These are phyloP conservation scores for Spea hammondii DNA, from an alignment of 2,797 vertebrate species.

Conservation along the genomic window DNA sequence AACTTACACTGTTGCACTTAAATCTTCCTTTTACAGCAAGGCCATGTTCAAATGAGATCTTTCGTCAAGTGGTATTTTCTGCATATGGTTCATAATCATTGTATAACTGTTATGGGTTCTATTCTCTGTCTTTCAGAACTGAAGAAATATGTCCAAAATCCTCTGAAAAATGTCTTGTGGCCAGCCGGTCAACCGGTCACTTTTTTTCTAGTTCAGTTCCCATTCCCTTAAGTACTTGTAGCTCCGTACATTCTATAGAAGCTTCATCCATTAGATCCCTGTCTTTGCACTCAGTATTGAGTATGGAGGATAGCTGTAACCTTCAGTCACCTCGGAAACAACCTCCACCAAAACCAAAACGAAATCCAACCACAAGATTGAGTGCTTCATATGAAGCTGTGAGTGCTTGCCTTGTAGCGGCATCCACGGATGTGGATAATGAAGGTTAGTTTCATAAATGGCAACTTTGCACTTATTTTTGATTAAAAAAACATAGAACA, in stretches of 20 bases:
- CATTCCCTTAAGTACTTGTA: conserved; percentile 75
- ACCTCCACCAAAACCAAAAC: conserved; percentile 95
- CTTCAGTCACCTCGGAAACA: conserved; percentile 92
- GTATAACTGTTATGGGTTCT: conserved; percentile 40
- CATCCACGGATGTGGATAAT: conserved; percentile 78
- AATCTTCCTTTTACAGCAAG: too few relatives aligned
- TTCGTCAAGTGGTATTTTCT: too few relatives aligned
- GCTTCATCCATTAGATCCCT: conserved; percentile 76
- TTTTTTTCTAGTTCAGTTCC: conserved; percentile 78
- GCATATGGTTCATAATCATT: too few relatives aligned
- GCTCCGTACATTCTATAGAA: conserved; percentile 69
- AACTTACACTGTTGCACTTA: too few relatives aligned
- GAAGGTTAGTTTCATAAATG: conserved; percentile 70
- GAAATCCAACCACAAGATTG: conserved; percentile 92
- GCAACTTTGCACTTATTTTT: neutral
- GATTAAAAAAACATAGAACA: neutral
- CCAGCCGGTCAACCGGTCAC: conserved; percentile 70
- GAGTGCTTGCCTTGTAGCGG: conserved; percentile 84
- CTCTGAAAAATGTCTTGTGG: conserved; percentile 66
- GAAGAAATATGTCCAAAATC: conserved; percentile 75
- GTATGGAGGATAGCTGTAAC: conserved; percentile 71
- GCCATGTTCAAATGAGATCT: too few relatives aligned
- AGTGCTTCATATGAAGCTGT: conserved; percentile 95
- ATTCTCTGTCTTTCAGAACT: conserved; percentile 68
- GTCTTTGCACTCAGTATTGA: conserved; percentile 77